phyloP scores from a whole-genome alignment of 2,888 invertebrate genomes.

The Oeneis ivallda region DNA sequence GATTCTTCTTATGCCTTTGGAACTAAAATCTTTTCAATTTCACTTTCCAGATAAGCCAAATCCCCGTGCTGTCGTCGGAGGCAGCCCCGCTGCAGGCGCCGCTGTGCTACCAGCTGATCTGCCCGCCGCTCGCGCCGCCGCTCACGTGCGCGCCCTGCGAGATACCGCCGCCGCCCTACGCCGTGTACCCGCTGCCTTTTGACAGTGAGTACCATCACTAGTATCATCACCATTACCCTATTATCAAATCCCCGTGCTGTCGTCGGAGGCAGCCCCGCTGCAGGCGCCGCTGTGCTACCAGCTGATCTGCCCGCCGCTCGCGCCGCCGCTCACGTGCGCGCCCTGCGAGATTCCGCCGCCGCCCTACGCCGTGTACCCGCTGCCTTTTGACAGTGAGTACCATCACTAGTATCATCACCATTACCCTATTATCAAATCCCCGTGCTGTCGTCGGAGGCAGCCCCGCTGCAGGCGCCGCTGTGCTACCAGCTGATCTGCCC shows the following conservation, averaged over 20 bases:
- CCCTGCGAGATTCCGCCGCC: slow-evolving; percentile 72
- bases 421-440: too few relatives aligned
- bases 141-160: slow-evolving; percentile 72
- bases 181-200: slow-evolving; percentile 69
- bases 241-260: too few relatives aligned
- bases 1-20: too few relatives aligned
- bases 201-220: slow-evolving; percentile 71
- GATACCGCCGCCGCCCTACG: slow-evolving; percentile 70
- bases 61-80: slow-evolving; percentile 67
- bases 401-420: too few relatives aligned
- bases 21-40: background rate
- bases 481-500: too few relatives aligned
- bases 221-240: too few relatives aligned
- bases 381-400: too few relatives aligned
- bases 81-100: slow-evolving; percentile 68
- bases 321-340: slow-evolving; percentile 64
- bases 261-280: slow-evolving; percentile 66
- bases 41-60: slow-evolving; percentile 67
- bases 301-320: slow-evolving; percentile 70
- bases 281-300: slow-evolving; percentile 71
- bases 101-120: slow-evolving; percentile 71
- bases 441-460: slow-evolving; percentile 64
- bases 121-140: slow-evolving; percentile 66
- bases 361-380: slow-evolving; percentile 69
- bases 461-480: slow-evolving; percentile 67